Percentiles rank a stretch among this genome's conserved stretches.
These are phyloP conservation scores for Microcebus griseorufus DNA, from an alignment of 2,113 vertebrate genomes.

Conservation along the genomic window DNA sequence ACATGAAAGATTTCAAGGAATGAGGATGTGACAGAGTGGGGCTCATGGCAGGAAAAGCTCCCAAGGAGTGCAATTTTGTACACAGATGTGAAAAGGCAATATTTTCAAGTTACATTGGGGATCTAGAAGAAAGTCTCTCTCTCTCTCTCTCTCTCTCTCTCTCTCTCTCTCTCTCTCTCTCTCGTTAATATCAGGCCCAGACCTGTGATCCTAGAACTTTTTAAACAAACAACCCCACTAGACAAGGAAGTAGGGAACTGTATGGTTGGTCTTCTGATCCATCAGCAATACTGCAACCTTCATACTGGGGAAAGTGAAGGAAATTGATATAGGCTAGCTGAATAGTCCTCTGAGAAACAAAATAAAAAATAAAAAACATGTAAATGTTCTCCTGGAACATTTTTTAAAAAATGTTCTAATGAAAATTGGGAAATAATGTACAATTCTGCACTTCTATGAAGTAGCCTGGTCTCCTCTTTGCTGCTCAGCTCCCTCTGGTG, in stretches of 20 bases:
- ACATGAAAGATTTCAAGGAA: background rate
- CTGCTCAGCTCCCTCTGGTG: constrained; percentile 19
- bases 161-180: background rate
- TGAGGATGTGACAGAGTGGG: background rate
- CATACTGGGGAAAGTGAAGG: background rate
- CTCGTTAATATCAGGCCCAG: background rate
- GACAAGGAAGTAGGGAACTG: background rate
- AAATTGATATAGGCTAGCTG: too few species aligned
- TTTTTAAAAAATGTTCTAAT: background rate
- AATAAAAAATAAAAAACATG: background rate
- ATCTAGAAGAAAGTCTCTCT: background rate
- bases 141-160: background rate
- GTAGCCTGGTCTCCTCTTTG: background rate
- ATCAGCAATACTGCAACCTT: background rate
- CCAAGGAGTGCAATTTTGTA: background rate
- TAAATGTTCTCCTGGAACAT: background rate
- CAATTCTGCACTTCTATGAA: background rate
- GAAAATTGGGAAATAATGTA: background rate
- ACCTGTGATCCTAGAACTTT: background rate
- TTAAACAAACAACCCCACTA: background rate
- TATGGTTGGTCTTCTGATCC: fast-evolving
- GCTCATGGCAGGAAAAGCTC: background rate
- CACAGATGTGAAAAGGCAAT: background rate
- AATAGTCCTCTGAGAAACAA: background rate
- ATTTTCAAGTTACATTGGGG: background rate